phyloP scores from a whole-genome alignment of 2,888 invertebrate genomes.

The Drosophila hawaiiensis region DNA sequence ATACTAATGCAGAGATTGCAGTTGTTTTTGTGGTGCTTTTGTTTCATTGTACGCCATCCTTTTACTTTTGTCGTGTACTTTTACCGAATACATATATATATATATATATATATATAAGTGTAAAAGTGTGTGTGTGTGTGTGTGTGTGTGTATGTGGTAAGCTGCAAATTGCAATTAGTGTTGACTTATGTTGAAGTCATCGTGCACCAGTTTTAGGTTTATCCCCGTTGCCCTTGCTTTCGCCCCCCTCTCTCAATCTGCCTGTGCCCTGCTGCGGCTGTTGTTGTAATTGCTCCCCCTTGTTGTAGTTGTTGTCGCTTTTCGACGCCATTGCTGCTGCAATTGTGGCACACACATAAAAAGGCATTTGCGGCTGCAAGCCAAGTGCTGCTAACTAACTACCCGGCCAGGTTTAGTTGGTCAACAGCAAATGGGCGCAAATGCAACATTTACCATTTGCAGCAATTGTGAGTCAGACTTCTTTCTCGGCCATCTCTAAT shows the following conservation, averaged over 20 bases:
- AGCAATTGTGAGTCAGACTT: slow-evolving; percentile 6
- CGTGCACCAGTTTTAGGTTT: slow-evolving; percentile 53
- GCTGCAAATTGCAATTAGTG: slow-evolving; percentile 78
- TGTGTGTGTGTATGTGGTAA: slow-evolving; percentile 45
- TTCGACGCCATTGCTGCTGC: slow-evolving; percentile 42
- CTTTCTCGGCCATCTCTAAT: not conserved
- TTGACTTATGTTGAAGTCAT: slow-evolving; percentile 74
- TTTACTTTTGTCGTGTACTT: slow-evolving; percentile 51
- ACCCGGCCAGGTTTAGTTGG: slow-evolving; percentile 28
- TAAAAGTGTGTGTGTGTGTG: slow-evolving; percentile 7
- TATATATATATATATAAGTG: too few relatives aligned
- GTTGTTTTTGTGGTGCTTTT: slow-evolving; percentile 49
- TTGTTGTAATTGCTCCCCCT: slow-evolving; percentile 39
- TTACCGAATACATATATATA: not conserved
- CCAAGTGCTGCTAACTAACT: slow-evolving; percentile 43
- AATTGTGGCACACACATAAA: slow-evolving; percentile 37
- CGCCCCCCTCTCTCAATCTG: not conserved
- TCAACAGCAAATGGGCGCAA: slow-evolving; percentile 20
- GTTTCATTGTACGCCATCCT: slow-evolving; percentile 53
- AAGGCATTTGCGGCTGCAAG: slow-evolving; percentile 34
- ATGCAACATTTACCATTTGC: slow-evolving; percentile 19
- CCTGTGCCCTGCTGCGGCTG: not conserved
- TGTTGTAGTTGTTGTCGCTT: slow-evolving; percentile 20
- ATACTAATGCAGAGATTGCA: slow-evolving; percentile 32
- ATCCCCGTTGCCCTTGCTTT: not conserved